Evolutionary conservation across 2,113 vertebrate species (phyloP), one percentile per base, ranked within the genome.

Genomic region (Rhombomys opimus): DNA sequence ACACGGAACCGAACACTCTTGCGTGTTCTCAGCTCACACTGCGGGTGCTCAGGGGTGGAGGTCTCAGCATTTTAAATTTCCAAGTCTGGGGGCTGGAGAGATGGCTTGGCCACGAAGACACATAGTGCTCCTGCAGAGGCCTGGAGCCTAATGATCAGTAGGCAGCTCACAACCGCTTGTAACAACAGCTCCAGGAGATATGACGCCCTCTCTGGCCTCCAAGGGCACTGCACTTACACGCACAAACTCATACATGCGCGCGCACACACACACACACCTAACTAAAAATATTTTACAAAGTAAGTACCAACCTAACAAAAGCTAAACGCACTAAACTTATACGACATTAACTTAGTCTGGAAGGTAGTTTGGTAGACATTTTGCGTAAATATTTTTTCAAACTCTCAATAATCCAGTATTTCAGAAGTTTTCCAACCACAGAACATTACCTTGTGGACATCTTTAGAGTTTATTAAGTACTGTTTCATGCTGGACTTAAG

Each of bases 291-390:
- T 23, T 81, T 81, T 61, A 63, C 59, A 63, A 84, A 63, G 38
- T 63, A 89, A 67, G 32, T 65, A 59, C 50, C 7, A 18, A 65
- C 52, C 30, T 90, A 84, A 85, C 80, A 72, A 93, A 91, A 89
- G 77, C 27, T 72, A 85, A 93, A 90, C 5, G 46, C 61, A 86
- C 12, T 72, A 90, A 95, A 30, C 27, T 13, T 46, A 90, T 65
- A 67, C 46, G 63, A 57, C 52, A 88, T 59, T 65, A 90, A 93
- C n/a, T 90, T 73, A 86, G 41, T 23, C 52, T 93, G 82, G 61
- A 73, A 87, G 63, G 82, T 91, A 94, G 73, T 87, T 61, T n/a
- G 86, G 59, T 68, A 95, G 76, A 72, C 65, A 92, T 78, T 89
- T 96, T 73, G 27, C 35, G 89, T 73, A 89, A 77, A 32, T 86